Evolutionary conservation across 2,888 invertebrate species (phyloP), one percentile per base, ranked within the genome.

Genomic region (Hirtodrosophila confusa): DNA sequence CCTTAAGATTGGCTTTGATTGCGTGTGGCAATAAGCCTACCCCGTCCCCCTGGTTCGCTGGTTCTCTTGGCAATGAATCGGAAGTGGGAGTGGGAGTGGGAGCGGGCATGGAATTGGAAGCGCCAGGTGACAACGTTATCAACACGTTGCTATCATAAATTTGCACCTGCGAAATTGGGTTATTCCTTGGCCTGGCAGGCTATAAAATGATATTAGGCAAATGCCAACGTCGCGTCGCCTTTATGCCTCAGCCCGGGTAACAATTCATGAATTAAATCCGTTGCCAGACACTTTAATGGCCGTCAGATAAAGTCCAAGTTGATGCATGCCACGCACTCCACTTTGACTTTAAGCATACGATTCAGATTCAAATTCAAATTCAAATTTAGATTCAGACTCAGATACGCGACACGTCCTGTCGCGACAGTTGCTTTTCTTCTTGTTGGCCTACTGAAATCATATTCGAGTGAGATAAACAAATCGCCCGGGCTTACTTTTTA

Each of bases 121-220:
- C 5, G 36, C 3, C 43, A 54, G 55, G 44, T 66, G 71, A 9
- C 54, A 39, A 44, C 49, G 57, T 69, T 69, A 66, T 69, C 85
- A 80, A 80, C 80, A 74, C 82, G 69, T 85, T 83, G 77, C 76
- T 37, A 68, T 68, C 83, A 72, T 79, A 83, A 79, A 85, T 78
- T 79, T 58, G 40, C 68, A 67, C 79, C 67, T 75, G 56, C 45
- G 45, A 84, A 78, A 78, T 78, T 80, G 63, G 61, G 66, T 85
- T 85, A 69, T 63, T 35, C 69, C 33, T 56, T 49, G 47, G 47
- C 44, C 41, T 23, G 72, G 35, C 47, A 8, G 56, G 76, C 67
- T 58, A 76, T 79, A 72, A 83, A 83, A 86, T 83, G 64, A 69
- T 80, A 77, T 80, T 86, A 69, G 45, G 51, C 56, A 72, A 83